phyloP scores from a whole-genome alignment of 2,113 vertebrate genomes.

The Tor tambroides region DNA sequence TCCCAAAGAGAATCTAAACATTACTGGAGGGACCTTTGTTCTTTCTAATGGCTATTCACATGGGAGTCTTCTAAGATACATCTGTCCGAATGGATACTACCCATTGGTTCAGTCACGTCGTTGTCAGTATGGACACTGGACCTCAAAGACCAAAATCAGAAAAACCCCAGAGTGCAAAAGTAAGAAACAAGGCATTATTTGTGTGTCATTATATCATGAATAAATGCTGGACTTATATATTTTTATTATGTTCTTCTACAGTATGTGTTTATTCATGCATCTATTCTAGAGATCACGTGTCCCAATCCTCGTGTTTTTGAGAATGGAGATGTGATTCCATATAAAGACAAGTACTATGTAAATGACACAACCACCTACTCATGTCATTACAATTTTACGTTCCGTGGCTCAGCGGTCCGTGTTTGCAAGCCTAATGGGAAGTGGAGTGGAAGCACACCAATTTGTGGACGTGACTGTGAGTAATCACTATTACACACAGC shows the following conservation, averaged over 20 bases:
- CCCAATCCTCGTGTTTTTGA: conserved; percentile 64
- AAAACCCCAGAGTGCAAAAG: conserved; percentile 42
- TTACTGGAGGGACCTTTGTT: conserved; percentile 22
- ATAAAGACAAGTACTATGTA: conserved; percentile 71
- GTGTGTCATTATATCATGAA: neutral
- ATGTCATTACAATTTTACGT: conserved; percentile 78
- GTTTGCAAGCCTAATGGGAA: conserved; percentile 78
- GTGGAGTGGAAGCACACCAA: conserved; percentile 80
- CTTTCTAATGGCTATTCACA: conserved; percentile 20
- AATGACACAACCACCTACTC: conserved; percentile 72
- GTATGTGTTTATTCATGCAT: neutral
- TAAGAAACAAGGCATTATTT: conserved; percentile 26
- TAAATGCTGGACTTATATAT: neutral
- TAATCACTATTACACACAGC: neutral
- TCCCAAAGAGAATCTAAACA: conserved; percentile 9
- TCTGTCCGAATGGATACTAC: conserved; percentile 40
- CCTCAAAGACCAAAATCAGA: neutral
- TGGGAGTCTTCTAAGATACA: conserved; percentile 22
- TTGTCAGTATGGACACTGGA: conserved; percentile 23
- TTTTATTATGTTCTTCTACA: neutral
- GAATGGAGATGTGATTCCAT: conserved; percentile 71
- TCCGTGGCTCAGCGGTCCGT: conserved; percentile 76
- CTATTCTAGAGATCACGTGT: conserved; percentile 48
- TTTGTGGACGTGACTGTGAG: conserved; percentile 81
- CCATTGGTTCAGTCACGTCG: conserved; percentile 6